These are phyloP conservation scores for Nyleta sp. DNA, from an alignment of 2,888 invertebrate genomes.

Conservation along the genomic window DNA sequence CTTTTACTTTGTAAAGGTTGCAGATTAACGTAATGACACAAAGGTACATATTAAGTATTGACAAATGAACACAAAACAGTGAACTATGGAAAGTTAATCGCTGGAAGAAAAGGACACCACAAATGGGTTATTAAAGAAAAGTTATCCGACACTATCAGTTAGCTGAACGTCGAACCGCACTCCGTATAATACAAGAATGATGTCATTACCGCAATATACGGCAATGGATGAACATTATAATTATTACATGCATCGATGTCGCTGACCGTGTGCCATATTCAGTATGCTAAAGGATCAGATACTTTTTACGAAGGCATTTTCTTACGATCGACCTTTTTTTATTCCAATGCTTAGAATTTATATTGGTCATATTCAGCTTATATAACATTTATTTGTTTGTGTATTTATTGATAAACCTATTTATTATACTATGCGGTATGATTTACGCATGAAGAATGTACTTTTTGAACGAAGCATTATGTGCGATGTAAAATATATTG, in stretches of 20 bases:
- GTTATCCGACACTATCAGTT: constrained; percentile 56
- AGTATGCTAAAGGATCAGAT: constrained; percentile 34
- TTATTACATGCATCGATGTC: constrained; percentile 63
- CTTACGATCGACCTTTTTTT: constrained; percentile 20
- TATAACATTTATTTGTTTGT: constrained; percentile 19
- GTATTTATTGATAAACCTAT: too few relatives aligned
- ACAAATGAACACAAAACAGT: constrained; percentile 40
- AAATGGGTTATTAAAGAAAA: constrained; percentile 50
- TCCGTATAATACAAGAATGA: constrained; percentile 56
- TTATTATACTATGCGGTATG: too few relatives aligned
- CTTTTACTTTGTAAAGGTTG: constrained; percentile 45
- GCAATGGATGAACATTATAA: constrained; percentile 56
- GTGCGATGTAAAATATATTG: too few relatives aligned
- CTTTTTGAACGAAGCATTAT: too few relatives aligned
- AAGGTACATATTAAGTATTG: constrained; percentile 36
- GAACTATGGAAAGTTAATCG: constrained; percentile 56
- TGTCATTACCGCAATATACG: constrained; percentile 59
- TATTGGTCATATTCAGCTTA: not conserved
- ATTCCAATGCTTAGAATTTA: constrained; percentile 9
- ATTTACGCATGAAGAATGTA: too few relatives aligned
- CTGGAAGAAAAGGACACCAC: constrained; percentile 53
- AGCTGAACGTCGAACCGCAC: constrained; percentile 43
- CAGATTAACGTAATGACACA: not conserved
- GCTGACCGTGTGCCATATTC: constrained; percentile 65
- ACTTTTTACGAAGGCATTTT: constrained; percentile 51